Conservation (phyloP, 2,888 invertebrate species). For the Macrosoma leucophasiata region DNA sequence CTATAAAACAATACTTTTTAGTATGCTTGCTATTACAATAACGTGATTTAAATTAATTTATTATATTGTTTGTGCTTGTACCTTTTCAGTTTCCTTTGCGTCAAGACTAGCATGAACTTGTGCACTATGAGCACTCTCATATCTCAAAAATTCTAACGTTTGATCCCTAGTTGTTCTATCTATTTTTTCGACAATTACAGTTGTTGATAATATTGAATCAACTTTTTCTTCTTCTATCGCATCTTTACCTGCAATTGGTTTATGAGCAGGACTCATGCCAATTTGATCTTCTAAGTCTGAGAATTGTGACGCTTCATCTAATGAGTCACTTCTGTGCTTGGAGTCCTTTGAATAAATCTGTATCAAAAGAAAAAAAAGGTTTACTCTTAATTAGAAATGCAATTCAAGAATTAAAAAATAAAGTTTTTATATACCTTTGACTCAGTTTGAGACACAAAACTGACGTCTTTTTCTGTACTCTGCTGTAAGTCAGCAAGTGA, state of each 20-base stretch:
- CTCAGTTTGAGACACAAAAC: constrained; percentile 68
- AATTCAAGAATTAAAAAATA: constrained; percentile 2
- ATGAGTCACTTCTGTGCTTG: constrained; percentile 66
- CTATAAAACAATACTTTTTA: too few species aligned
- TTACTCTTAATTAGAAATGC: not conserved
- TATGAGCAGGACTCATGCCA: constrained; percentile 58
- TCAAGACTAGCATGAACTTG: constrained; percentile 36
- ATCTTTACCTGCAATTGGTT: constrained; percentile 38
- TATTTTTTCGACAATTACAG: constrained; percentile 29
- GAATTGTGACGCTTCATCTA: constrained; percentile 69
- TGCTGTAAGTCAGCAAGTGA: constrained; percentile 66
- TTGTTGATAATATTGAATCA: constrained; percentile 21
- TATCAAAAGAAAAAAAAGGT: too few species aligned
- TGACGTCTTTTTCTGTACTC: constrained; percentile 66
- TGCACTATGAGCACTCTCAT: constrained; percentile 56
- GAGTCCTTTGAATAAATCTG: constrained; percentile 38
- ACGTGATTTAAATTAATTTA: too few species aligned
- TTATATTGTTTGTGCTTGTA: constrained; percentile 23
- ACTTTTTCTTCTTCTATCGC: constrained; percentile 35
- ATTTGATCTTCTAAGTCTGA: constrained; percentile 69
- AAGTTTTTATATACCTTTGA: constrained; percentile 71
- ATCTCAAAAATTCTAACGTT: constrained; percentile 54
- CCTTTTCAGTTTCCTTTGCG: constrained; percentile 47
- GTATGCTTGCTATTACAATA: too few species aligned
- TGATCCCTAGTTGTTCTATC: constrained; percentile 34